These are phyloP conservation scores for Cosmia pyralina DNA, from an alignment of 2,888 invertebrate species.

Conservation along the genomic window DNA sequence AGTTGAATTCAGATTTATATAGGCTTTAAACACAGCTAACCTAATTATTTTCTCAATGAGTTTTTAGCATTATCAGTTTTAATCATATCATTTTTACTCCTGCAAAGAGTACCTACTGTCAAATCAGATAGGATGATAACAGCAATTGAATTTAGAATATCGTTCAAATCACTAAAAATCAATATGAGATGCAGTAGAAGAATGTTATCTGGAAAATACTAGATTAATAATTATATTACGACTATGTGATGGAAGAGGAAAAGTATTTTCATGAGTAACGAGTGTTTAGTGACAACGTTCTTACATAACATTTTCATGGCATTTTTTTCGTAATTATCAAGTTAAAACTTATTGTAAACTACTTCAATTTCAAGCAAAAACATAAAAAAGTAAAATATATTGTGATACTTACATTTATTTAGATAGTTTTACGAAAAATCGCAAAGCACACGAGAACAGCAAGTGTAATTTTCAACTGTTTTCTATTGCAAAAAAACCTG, in stretches of 20 bases:
- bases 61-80: too few species aligned
- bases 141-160: conserved; percentile 19
- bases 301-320: conserved; percentile 67
- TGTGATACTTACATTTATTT: conserved; percentile 67
- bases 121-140: conserved; percentile 39
- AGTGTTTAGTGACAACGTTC: conserved; percentile 59
- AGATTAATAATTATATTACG: background rate
- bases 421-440: conserved; percentile 45
- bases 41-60: background rate
- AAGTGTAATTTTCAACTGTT: conserved; percentile 65
- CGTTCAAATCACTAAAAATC: background rate
- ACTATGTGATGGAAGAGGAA: conserved; percentile 5
- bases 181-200: background rate
- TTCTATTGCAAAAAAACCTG: conserved; percentile 8
- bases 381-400: background rate
- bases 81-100: background rate
- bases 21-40: background rate
- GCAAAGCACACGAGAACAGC: conserved; percentile 61
- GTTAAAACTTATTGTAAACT: background rate
- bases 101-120: background rate
- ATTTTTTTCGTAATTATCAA: conserved; percentile 11
- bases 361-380: background rate
- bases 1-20: background rate
- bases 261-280: conserved; percentile 40
- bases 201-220: background rate